Percentiles rank a stretch among this genome's conserved stretches.
These are phyloP conservation scores for Cavia aperea DNA, from an alignment of 2,113 vertebrate species.

Conservation along the genomic window DNA sequence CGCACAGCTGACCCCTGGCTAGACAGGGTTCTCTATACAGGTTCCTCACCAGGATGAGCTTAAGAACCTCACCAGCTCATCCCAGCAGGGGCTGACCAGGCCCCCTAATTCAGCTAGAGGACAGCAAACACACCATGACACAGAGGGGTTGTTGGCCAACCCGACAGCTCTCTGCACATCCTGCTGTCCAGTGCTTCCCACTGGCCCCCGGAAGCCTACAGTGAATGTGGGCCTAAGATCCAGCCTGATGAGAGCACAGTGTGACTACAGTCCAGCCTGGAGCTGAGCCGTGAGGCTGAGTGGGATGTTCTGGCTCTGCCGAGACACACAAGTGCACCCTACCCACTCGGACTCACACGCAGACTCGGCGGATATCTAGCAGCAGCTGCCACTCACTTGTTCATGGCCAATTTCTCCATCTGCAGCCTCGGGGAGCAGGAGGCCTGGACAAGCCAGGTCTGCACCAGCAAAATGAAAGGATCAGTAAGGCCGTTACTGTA, in stretches of 20 bases:
- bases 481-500: not conserved
- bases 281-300: not conserved
- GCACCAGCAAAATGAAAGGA: not conserved
- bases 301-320: not conserved
- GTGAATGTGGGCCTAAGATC: not conserved
- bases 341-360: not conserved
- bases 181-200: not conserved
- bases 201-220: not conserved
- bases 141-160: not conserved
- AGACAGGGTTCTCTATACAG: not conserved
- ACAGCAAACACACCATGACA: conserved; percentile 21
- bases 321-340: accelerated
- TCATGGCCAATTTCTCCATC: not conserved
- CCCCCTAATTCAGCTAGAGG: not conserved
- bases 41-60: not conserved
- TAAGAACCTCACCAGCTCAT: not conserved
- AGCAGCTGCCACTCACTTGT: not conserved
- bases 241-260: not conserved
- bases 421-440: not conserved
- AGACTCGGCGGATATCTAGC: not conserved
- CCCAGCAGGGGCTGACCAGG: not conserved
- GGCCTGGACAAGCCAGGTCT: not conserved
- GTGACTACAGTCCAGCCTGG: not conserved
- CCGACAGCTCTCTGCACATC: not conserved
- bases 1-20: accelerated